phyloP scores from a whole-genome alignment of 2,113 vertebrate species.

The Lipophrys pholis region DNA sequence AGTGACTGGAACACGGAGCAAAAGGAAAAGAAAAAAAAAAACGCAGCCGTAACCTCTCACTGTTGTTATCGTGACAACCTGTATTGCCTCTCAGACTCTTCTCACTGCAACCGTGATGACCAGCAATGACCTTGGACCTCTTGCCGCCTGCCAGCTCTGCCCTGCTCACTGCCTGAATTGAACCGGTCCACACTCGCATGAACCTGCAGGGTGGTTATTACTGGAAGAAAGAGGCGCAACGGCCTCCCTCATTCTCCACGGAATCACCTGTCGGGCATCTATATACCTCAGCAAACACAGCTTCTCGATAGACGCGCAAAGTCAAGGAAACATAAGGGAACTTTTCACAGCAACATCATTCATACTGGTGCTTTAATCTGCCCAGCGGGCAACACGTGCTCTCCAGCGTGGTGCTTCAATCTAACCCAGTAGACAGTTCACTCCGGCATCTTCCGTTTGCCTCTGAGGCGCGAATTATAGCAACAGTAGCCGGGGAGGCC shows the following conservation, averaged over 20 bases:
- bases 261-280: conserved; percentile 17
- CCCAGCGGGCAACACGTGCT: conserved; percentile 7
- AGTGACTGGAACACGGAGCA: conserved; percentile 35
- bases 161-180: conserved; percentile 18
- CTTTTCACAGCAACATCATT: not conserved
- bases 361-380: conserved; percentile 35
- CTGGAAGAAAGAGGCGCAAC: conserved; percentile 3
- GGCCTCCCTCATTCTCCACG: conserved; percentile 8
- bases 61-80: conserved; percentile 62
- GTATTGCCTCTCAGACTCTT: conserved; percentile 62
- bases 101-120: conserved; percentile 46
- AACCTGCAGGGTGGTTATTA: not conserved
- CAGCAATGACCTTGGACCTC: conserved; percentile 63
- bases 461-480: conserved; percentile 45
- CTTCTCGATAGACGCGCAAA: conserved; percentile 14
- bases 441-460: conserved; percentile 51
- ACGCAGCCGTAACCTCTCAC: conserved; percentile 55
- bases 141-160: conserved; percentile 27
- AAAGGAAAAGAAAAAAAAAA: not conserved
- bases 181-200: conserved; percentile 12
- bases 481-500: conserved; percentile 45
- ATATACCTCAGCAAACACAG: conserved; percentile 62
- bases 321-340: conserved; percentile 26
- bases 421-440: conserved; percentile 10
- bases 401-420: conserved; percentile 37